A percentile compares a stretch with the other conserved stretches of the same genome.
Evolutionary conservation across 1,140 invertebrate genomes (phyloP).

Genomic region (Drosophila varians): DNA sequence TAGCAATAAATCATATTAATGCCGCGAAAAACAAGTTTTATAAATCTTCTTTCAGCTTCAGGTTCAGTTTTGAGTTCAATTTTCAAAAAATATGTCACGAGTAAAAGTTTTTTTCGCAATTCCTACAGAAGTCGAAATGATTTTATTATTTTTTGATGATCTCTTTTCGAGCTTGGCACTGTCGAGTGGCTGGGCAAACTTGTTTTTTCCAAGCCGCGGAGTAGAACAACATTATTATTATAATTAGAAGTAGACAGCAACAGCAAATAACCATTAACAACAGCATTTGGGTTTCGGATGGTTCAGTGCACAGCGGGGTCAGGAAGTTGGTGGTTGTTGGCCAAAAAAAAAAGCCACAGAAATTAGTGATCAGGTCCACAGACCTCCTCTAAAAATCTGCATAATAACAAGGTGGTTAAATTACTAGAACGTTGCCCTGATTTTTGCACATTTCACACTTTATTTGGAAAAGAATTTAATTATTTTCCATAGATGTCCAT

Average conservation of each 20-base stretch:
- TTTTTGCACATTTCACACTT: conserved; percentile 15
- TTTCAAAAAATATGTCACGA: conserved; percentile 69
- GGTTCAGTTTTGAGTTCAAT: conserved; percentile 32
- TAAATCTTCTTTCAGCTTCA: conserved; percentile 46
- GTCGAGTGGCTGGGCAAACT: conserved; percentile 41
- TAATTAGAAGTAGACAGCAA: conserved; percentile 68
- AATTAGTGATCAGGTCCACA: conserved; percentile 20
- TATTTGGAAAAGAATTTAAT: conserved; percentile 1
- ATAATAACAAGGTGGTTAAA: conserved; percentile 12
- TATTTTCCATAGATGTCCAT: background rate
- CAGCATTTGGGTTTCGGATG: conserved; percentile 52
- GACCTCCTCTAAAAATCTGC: conserved; percentile 21
- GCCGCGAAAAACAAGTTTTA: conserved; percentile 57
- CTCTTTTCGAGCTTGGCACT: conserved; percentile 14
- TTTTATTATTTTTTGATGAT: conserved; percentile 43
- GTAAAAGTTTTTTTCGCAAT: conserved; percentile 64
- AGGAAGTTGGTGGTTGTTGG: conserved; percentile 50
- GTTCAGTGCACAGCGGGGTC: conserved; percentile 75
- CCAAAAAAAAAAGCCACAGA: conserved; percentile 46
- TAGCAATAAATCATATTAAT: conserved; percentile 60
- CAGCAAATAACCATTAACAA: conserved; percentile 67
- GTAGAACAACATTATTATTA: conserved; percentile 76
- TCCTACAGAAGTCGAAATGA: conserved; percentile 58
- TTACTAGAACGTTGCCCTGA: conserved; percentile 35
- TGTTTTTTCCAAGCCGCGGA: conserved; percentile 60